Conservation (phyloP, 2,113 vertebrate species). For the Carettochelys insculpta region DNA sequence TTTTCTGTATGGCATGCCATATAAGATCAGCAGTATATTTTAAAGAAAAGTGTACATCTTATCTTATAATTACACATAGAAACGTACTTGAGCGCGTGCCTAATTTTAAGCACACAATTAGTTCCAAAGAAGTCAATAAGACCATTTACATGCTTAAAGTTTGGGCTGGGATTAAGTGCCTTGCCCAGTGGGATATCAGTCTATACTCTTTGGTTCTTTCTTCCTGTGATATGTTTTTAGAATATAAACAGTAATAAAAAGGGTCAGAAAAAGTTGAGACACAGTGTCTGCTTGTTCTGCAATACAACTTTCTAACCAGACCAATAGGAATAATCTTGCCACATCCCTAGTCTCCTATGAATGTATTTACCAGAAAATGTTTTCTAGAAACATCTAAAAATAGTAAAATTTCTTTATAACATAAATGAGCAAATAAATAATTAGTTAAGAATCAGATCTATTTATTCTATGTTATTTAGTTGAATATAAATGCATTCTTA, state of each 20-base stretch:
- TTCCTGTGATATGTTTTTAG: fast-evolving
- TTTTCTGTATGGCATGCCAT: background rate
- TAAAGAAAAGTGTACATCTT: background rate
- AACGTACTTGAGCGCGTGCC: background rate
- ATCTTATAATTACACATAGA: background rate
- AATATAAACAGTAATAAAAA: background rate
- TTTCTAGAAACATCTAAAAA: background rate
- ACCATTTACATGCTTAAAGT: background rate
- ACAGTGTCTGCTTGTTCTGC: background rate
- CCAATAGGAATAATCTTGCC: background rate
- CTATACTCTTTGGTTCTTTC: background rate
- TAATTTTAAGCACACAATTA: background rate
- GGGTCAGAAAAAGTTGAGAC: background rate
- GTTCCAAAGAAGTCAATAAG: background rate
- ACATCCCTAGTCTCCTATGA: background rate
- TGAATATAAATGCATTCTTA: background rate
- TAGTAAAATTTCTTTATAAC: background rate
- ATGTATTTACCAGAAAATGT: background rate
- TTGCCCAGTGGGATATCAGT: background rate
- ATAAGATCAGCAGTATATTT: background rate
- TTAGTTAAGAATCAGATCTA: background rate
- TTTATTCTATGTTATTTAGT: background rate
- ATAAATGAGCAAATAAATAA: background rate
- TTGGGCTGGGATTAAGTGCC: background rate
- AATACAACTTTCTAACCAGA: background rate